Evolutionary conservation across 2,888 invertebrate species (phyloP).

Genomic region (Nomada ruficornis): DNA sequence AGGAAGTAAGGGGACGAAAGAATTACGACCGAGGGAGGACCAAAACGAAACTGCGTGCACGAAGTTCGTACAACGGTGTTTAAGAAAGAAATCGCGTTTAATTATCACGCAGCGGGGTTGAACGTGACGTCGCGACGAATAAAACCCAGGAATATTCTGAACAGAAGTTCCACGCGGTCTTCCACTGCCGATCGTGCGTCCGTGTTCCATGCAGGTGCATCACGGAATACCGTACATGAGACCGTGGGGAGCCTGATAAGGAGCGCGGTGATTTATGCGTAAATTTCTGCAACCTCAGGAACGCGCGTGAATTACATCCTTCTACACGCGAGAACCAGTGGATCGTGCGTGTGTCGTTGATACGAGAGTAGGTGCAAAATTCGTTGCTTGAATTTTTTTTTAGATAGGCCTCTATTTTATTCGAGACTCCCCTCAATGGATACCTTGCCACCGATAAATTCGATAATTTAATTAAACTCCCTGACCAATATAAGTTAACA

Average conservation of each 20-base stretch:
- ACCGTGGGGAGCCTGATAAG: constrained; percentile 54
- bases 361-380: not conserved
- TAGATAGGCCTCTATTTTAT: not conserved
- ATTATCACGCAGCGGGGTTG: not conserved
- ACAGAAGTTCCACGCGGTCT: constrained; percentile 47
- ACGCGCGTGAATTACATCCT: constrained; percentile 40
- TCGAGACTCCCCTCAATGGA: not conserved
- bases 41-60: not conserved
- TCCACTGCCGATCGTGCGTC: constrained; percentile 41
- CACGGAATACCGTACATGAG: constrained; percentile 36
- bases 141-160: constrained; percentile 21
- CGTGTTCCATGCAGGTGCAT: constrained; percentile 54
- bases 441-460: not conserved
- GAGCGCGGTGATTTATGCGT: constrained; percentile 58
- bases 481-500: too few relatives aligned
- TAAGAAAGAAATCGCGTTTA: constrained; percentile 14
- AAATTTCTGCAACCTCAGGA: constrained; percentile 53
- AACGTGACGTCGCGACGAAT: not conserved
- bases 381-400: constrained; percentile 10
- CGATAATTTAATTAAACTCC: too few relatives aligned
- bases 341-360: constrained; percentile 1
- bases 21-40: not conserved
- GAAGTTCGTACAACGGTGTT: not conserved
- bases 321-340: constrained; percentile 11
- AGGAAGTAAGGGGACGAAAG: not conserved